Evolutionary conservation across 2,888 invertebrate species (phyloP).

Genomic region (Tupiocoris notatus): DNA sequence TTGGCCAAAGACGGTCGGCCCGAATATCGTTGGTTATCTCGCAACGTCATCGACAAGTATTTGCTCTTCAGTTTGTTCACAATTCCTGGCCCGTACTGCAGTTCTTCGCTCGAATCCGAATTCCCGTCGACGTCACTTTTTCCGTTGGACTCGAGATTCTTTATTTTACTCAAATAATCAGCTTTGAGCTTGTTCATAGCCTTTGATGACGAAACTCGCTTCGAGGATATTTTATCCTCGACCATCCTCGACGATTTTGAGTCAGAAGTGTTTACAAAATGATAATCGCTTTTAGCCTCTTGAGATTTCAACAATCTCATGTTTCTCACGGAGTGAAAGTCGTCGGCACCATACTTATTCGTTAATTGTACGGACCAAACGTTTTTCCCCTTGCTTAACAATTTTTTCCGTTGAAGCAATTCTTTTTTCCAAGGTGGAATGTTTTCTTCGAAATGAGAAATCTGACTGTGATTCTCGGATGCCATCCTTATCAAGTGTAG

Average conservation of each 20-base stretch:
- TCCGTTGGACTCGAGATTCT: slow-evolving; percentile 45
- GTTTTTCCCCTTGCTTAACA: not conserved
- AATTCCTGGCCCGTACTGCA: slow-evolving; percentile 88
- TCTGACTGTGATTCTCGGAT: slow-evolving; percentile 17
- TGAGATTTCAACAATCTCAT: slow-evolving; percentile 11
- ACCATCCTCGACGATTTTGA: slow-evolving; percentile 4
- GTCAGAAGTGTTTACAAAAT: slow-evolving; percentile 2
- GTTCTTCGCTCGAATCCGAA: slow-evolving; percentile 69
- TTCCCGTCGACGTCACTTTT: slow-evolving; percentile 54
- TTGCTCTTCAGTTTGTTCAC: slow-evolving; percentile 83
- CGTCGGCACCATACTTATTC: slow-evolving; percentile 33
- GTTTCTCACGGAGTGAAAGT: slow-evolving; percentile 27
- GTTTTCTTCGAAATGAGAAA: slow-evolving; percentile 23
- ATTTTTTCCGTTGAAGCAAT: slow-evolving; percentile 37
- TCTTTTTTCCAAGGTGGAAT: slow-evolving; percentile 46
- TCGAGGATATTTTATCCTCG: not conserved
- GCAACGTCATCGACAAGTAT: slow-evolving; percentile 78
- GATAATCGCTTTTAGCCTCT: slow-evolving; percentile 12
- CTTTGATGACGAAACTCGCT: slow-evolving; percentile 10
- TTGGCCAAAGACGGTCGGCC: slow-evolving; percentile 66
- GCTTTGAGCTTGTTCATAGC: slow-evolving; percentile 46
- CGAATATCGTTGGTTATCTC: slow-evolving; percentile 65
- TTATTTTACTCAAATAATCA: slow-evolving; percentile 50
- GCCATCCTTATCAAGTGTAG: slow-evolving; percentile 42
- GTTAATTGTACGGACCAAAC: slow-evolving; percentile 27